These are phyloP conservation scores for Cyprinella venusta DNA, from an alignment of 2,797 vertebrate species.

Conservation along the genomic window DNA sequence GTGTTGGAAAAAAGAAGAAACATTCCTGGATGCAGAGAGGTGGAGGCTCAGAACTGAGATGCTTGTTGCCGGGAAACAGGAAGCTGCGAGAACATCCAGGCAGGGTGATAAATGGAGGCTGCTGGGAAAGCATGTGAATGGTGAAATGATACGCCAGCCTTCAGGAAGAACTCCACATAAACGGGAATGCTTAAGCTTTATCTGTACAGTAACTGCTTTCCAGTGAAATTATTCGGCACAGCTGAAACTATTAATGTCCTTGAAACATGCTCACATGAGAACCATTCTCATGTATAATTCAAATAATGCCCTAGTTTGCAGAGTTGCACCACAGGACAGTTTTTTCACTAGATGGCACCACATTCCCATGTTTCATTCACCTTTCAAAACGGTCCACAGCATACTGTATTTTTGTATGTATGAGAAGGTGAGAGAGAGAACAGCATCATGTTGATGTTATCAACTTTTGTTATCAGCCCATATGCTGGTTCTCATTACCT, in stretches of 20 bases:
- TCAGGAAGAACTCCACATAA: constrained; percentile 31
- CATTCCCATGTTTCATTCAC: not conserved
- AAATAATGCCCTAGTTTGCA: not conserved
- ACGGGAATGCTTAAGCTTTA: constrained; percentile 27
- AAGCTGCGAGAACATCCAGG: constrained; percentile 43
- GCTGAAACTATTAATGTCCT: not conserved
- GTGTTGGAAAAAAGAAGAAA: not conserved
- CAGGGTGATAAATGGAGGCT: constrained; percentile 42
- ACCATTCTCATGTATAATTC: not conserved
- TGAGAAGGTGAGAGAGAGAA: not conserved
- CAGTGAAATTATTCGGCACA: not conserved
- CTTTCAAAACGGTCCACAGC: not conserved
- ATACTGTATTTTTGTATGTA: not conserved
- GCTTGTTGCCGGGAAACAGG: constrained; percentile 53
- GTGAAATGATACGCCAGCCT: constrained; percentile 21
- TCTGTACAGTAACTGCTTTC: constrained; percentile 12
- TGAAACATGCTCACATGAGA: not conserved
- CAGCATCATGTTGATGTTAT: not conserved
- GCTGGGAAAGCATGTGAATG: constrained; percentile 51
- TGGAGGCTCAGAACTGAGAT: constrained; percentile 28
- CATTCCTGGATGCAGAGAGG: not conserved
- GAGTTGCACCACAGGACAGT: not conserved
- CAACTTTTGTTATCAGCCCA: not conserved
- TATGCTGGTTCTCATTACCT: not conserved
- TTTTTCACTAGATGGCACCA: constrained; percentile 26